A percentile compares a stretch with the other conserved stretches of the same genome.
These are phyloP conservation scores for Orius laevigatus DNA, from an alignment of 1,140 invertebrate genomes.

Conservation along the genomic window DNA sequence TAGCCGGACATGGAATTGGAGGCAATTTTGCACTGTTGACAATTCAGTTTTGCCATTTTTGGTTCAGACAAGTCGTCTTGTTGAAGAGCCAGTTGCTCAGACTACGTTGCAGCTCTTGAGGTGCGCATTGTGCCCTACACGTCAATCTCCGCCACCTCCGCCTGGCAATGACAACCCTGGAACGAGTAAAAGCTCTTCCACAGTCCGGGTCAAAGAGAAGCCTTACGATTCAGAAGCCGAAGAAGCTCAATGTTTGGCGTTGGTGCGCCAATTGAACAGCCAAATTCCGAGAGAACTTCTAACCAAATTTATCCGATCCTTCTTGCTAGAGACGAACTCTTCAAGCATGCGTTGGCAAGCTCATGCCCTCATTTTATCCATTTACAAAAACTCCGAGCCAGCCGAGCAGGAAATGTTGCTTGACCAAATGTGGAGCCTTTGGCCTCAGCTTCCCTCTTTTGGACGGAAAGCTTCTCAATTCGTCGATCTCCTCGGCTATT, in stretches of 20 bases:
- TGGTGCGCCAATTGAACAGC: conserved; percentile 53
- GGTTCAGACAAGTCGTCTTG: conserved; percentile 56
- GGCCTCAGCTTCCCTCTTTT: conserved; percentile 78
- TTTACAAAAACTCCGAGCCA: conserved; percentile 64
- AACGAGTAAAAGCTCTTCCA: conserved; percentile 24
- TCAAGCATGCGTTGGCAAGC: conserved; percentile 90
- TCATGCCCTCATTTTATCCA: conserved; percentile 68
- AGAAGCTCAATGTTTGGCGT: conserved; percentile 45
- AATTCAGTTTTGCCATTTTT: conserved; percentile 62
- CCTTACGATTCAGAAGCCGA: conserved; percentile 35
- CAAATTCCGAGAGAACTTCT: conserved; percentile 49
- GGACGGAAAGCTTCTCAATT: conserved; percentile 90
- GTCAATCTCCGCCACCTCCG: conserved; percentile 18
- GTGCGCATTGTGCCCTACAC: conserved; percentile 53
- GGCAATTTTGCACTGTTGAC: conserved; percentile 69
- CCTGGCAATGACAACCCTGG: background rate
- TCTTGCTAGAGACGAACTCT: conserved; percentile 84
- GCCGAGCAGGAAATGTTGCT: conserved; percentile 62
- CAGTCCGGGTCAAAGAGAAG: conserved; percentile 24
- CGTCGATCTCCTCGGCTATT: conserved; percentile 88
- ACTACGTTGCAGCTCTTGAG: conserved; percentile 80
- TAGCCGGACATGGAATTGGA: conserved; percentile 87
- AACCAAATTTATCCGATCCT: conserved; percentile 71
- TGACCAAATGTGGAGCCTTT: conserved; percentile 75
- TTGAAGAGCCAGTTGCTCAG: conserved; percentile 87